Conservation (phyloP, 2,797 vertebrate species). For the Hydrophis major region DNA sequence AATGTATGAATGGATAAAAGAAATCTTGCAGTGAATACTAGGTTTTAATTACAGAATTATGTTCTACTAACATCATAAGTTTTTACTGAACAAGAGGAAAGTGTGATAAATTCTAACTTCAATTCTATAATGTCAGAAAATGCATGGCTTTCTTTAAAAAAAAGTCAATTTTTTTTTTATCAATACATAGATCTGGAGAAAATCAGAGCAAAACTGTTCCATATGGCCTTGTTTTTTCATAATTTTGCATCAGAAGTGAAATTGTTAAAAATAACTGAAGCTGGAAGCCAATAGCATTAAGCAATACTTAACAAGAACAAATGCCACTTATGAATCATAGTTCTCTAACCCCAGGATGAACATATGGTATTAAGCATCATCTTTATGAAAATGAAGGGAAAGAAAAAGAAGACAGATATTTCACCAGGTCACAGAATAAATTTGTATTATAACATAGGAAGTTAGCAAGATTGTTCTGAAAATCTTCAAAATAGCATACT, state of each 20-base stretch:
- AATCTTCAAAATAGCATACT: not conserved
- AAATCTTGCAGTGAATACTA: not conserved
- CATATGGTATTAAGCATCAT: conserved; percentile 27
- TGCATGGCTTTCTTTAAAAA: not conserved
- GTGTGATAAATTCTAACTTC: not conserved
- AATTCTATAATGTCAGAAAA: not conserved
- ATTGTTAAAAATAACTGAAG: conserved; percentile 42
- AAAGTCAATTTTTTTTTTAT: not conserved
- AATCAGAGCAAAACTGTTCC: conserved; percentile 28
- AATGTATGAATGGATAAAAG: not conserved
- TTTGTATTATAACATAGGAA: not conserved
- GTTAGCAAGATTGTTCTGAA: not conserved
- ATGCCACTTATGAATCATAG: conserved; percentile 42
- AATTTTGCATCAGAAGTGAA: conserved; percentile 34
- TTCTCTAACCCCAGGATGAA: not conserved
- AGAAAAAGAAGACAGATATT: conserved; percentile 10
- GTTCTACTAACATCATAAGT: not conserved
- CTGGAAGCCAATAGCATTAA: conserved; percentile 5
- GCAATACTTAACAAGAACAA: conserved; percentile 1
- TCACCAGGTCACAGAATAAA: not conserved
- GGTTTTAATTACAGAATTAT: not conserved
- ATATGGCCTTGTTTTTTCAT: conserved; percentile 50
- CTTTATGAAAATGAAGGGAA: not conserved
- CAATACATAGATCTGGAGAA: not conserved
- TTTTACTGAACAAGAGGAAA: not conserved